Base-by-base conservation (phyloP, 2,797 vertebrate species). In the Manis javanica region DNA sequence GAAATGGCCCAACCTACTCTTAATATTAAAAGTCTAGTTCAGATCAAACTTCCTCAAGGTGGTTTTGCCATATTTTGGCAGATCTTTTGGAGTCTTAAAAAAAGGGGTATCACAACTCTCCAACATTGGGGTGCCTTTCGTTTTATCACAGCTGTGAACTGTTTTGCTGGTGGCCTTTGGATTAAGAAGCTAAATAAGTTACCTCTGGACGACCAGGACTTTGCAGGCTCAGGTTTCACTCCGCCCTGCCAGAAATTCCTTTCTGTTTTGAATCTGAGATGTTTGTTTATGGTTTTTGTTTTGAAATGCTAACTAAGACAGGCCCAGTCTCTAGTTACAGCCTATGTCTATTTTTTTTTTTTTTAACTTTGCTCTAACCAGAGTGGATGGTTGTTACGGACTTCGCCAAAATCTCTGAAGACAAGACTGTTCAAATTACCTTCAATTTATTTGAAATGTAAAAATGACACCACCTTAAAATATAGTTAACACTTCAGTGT, bases 231-330 rank as follows among this genome's bases (percentile, higher is more conserved):
- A 77, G 84, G 90, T 97, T 97, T 97, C 97, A 90, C 57, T 74
- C 63, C 39, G 77, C 81, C 91, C 24, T 46, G 95, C 97, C 97
- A 98, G 90, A 97, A 98, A 98, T 97, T 97, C 97, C 96, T 96
- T 96, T 97, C 97, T 95, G 97, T 96, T 96, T 97, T 97, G 96
- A 97, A 97, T 95, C 93, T 92, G 93, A 97, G 95, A 94, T 97
- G 95, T 96, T 97, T 98, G 97, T 98, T 98, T 97, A 97, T 90
- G 91, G 84, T 97, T 97, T 97, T 98, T 98, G 96, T 97, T 98
- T 97, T 94, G 96, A 98, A 97, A 97, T 94, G 91, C 96, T 96
- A 96, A 96, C 95, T 87, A 97, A 93, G 91, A 96, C 81, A 94
- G 94, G 81, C 79, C 66, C 11, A 42, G 57, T 92, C 69, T 97